Conservation (phyloP, 2,888 invertebrate genomes). For the Drosophila peninsularis region DNA sequence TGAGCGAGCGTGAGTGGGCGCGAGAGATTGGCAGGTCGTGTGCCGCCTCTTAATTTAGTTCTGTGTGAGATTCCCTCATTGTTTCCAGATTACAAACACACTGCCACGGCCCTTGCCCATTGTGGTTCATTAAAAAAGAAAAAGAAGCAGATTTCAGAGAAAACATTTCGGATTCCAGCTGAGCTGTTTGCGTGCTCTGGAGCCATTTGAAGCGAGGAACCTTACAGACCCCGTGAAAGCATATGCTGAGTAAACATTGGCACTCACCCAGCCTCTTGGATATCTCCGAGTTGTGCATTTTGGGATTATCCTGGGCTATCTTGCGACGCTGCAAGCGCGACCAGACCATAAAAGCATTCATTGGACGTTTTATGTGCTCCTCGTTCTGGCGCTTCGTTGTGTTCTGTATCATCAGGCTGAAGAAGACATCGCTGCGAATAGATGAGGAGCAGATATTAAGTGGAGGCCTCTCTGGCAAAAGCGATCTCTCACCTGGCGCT, state of each 20-base stretch:
- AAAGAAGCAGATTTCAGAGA: slow-evolving; percentile 14
- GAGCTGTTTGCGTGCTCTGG: slow-evolving; percentile 15
- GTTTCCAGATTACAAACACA: slow-evolving; percentile 67
- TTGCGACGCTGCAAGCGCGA: slow-evolving; percentile 95
- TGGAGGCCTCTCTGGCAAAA: neutral
- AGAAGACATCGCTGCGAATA: slow-evolving; percentile 83
- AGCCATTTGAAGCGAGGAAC: too few relatives aligned
- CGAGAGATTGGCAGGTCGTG: slow-evolving; percentile 79
- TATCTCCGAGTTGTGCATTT: slow-evolving; percentile 99
- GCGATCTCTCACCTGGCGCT: slow-evolving; percentile 82
- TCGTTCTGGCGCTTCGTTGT: slow-evolving; percentile 87
- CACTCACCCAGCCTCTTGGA: slow-evolving; percentile 94
- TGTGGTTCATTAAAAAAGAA: slow-evolving; percentile 45
- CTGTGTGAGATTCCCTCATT: slow-evolving; percentile 68
- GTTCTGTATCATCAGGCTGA: slow-evolving; percentile 85
- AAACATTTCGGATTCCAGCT: slow-evolving; percentile 22
- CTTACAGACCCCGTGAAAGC: too few relatives aligned
- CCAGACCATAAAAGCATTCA: slow-evolving; percentile 99
- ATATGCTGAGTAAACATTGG: neutral
- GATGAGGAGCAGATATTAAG: neutral
- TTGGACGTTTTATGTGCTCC: slow-evolving; percentile 97
- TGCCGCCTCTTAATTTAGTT: slow-evolving; percentile 79
- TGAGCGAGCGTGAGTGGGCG: slow-evolving; percentile 49
- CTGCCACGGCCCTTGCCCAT: slow-evolving; percentile 26
- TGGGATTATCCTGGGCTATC: slow-evolving; percentile 98